These are phyloP conservation scores for Parthenolecanium corni DNA, from an alignment of 2,888 invertebrate species.

Conservation along the genomic window DNA sequence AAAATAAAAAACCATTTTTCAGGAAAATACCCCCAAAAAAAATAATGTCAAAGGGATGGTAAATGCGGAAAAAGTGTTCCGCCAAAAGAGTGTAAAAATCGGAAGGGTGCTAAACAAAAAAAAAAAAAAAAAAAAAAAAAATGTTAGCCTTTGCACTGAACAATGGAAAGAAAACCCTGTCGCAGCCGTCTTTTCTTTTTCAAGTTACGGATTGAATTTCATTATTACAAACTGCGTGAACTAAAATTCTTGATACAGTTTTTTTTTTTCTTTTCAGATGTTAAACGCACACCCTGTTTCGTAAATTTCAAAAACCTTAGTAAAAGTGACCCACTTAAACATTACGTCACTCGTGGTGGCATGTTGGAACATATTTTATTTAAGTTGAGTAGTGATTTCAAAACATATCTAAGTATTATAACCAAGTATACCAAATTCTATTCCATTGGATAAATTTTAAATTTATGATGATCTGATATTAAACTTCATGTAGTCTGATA, in stretches of 20 bases:
- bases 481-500: too few relatives aligned
- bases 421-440: too few relatives aligned
- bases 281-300: background rate
- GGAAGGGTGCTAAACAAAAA: constrained; percentile 26
- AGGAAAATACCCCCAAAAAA: constrained; percentile 11
- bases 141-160: constrained; percentile 16
- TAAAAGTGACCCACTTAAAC: too few relatives aligned
- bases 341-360: too few relatives aligned
- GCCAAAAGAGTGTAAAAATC: constrained; percentile 23
- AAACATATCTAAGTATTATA: too few relatives aligned
- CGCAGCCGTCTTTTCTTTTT: constrained; percentile 19
- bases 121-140: too few relatives aligned
- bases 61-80: constrained; percentile 25
- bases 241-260: constrained; percentile 1
- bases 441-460: too few relatives aligned
- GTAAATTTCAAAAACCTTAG: background rate
- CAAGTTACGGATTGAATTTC: constrained; percentile 15
- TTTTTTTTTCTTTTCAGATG: background rate
- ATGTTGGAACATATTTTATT: too few relatives aligned
- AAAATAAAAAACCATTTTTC: constrained; percentile 18
- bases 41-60: constrained; percentile 18
- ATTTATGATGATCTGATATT: too few relatives aligned
- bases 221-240: constrained; percentile 4
- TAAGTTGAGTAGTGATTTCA: too few relatives aligned
- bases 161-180: constrained; percentile 19